Conservation (phyloP, 1,140 invertebrate genomes). For the Drosophila simulans region DNA sequence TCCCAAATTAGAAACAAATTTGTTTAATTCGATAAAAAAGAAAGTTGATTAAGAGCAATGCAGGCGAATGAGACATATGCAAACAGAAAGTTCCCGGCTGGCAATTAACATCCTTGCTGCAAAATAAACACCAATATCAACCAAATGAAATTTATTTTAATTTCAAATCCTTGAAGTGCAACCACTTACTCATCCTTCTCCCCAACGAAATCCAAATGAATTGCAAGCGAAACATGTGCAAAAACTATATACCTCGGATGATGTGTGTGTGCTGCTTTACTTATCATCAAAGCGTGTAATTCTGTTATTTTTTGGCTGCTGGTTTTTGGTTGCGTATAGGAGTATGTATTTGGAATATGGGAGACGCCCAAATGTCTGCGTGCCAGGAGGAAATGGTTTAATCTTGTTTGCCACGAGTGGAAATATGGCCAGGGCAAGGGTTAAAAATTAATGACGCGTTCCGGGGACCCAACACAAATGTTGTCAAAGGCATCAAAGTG, state of each 20-base stretch:
- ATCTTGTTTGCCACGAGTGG: conserved; percentile 40
- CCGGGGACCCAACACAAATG: conserved; percentile 38
- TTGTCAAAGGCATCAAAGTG: conserved; percentile 62
- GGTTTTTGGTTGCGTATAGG: conserved; percentile 25
- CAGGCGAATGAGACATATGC: conserved; percentile 28
- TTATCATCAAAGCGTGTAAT: conserved; percentile 42
- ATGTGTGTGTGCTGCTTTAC: conserved; percentile 33
- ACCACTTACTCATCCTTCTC: background rate
- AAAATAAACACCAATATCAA: conserved; percentile 32
- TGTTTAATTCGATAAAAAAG: conserved; percentile 71
- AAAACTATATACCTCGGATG: conserved; percentile 23
- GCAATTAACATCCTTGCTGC: background rate
- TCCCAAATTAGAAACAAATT: conserved; percentile 74
- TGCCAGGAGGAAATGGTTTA: conserved; percentile 26
- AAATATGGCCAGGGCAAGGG: conserved; percentile 41
- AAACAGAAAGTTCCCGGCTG: background rate
- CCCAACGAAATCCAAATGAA: conserved; percentile 27
- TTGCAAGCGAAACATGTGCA: conserved; percentile 30
- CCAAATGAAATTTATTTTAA: conserved; percentile 34
- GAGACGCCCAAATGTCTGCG: conserved; percentile 14
- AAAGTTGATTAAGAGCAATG: conserved; percentile 68
- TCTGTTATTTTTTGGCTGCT: conserved; percentile 21
- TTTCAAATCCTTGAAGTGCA: conserved; percentile 29
- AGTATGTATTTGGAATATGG: conserved; percentile 33
- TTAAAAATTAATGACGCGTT: conserved; percentile 74